Evolutionary conservation across 92 coral and sea anemone genomes (phyloP), one percentile per base, ranked within the genome.

Genomic region (Heliopora coerulea): DNA sequence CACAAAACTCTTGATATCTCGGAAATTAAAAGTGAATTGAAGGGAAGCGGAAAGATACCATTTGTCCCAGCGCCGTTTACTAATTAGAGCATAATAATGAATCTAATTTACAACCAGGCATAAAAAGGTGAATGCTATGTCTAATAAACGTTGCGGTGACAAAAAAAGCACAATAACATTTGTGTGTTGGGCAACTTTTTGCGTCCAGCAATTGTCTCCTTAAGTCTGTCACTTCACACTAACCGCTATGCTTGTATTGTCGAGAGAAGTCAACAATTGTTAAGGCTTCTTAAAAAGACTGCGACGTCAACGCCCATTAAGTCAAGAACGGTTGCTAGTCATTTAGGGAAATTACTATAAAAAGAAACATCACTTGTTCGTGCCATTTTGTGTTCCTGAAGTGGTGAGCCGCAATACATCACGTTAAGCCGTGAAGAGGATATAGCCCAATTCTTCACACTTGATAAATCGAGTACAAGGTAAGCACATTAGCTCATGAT

Each of bases 221-320:
- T 56, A 24, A n/a, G 77, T 49, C 37, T 70, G 77, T 70, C 62
- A 70, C 31, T 70, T 23, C 28, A 70, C 17, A 14, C 50, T 34
- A 63, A 70, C 64, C 77, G 61, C 75, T 70, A 54, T 30, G 54
- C 46, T 70, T 54, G 77, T 42, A 70, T 70, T 70, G 77, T 70
- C 54, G 39, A 17, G 49, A n/a, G 14, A 33, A 39, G 54, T 70
- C 33, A 50, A 42, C 31, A 50, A 33, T 70, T 70, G 63, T 54
- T 39, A 70, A 70, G 76, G 21, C 77, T 54, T 28, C 33, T 54
- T 48, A 27, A 30, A 48, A 32, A 70, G 25, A 50, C 32, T 52
- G 54, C n/a, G 54, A 49, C 25, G 63, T 28, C 40, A 63, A 52
- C 77, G 77, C 77, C 62, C 77, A 54, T 56, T 56, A 56, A 8